A percentile compares a stretch with the other conserved stretches of the same genome.
Evolutionary conservation across 2,888 invertebrate species (phyloP).

Genomic region (Nemurella pictetii): DNA sequence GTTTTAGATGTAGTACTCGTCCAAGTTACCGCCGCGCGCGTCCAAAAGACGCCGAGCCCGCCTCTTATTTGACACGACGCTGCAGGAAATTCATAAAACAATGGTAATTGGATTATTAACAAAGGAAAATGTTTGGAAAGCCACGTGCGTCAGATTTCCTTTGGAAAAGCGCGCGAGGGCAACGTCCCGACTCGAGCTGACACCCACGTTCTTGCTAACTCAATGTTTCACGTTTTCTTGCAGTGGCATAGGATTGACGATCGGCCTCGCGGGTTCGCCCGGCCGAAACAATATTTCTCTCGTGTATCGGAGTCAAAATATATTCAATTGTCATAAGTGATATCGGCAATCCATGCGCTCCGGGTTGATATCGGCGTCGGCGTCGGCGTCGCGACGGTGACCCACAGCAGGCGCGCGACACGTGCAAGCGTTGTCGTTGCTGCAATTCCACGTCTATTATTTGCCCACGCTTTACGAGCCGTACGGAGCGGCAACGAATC

Average conservation of each 20-base stretch:
- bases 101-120: neutral
- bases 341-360: too few species aligned
- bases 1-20: neutral
- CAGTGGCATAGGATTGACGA: neutral
- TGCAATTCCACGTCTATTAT: neutral
- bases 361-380: too few species aligned
- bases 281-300: neutral
- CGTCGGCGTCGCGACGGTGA: neutral
- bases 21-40: neutral
- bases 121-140: neutral
- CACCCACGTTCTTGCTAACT: neutral
- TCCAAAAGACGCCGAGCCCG: neutral
- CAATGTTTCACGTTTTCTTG: neutral
- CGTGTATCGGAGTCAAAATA: neutral
- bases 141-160: neutral
- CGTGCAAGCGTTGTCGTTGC: too few species aligned
- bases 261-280: neutral
- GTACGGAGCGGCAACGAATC: neutral
- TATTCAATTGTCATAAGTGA: neutral
- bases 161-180: neutral
- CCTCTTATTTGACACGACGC: neutral
- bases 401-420: neutral
- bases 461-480: neutral
- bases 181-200: neutral
- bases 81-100: constrained; percentile 5